Percentiles rank a stretch among this genome's conserved stretches.
phyloP scores from a whole-genome alignment of 1,140 invertebrate species.

The Reticulitermes speratus region DNA sequence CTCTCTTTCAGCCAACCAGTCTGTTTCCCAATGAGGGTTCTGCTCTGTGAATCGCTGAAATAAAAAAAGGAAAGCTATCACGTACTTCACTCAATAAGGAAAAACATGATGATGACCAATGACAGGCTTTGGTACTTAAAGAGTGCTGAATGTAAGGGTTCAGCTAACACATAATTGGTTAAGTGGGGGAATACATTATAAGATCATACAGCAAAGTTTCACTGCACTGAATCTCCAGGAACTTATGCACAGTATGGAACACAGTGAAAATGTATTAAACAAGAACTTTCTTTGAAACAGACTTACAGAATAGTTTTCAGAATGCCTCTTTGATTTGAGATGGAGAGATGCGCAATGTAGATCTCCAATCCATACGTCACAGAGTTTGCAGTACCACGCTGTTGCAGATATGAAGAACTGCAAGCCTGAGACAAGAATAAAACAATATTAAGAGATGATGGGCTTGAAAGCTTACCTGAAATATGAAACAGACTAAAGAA shows the following conservation, averaged over 20 bases:
- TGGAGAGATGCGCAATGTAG: slow-evolving; percentile 81
- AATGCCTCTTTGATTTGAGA: slow-evolving; percentile 73
- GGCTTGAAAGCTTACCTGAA: no score
- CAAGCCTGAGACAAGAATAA: slow-evolving; percentile 60
- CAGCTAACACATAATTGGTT: no score
- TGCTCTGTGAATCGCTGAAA: slow-evolving; percentile 72
- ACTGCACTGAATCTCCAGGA: no score
- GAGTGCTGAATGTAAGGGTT: no score
- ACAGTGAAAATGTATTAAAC: not conserved
- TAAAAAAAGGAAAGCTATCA: slow-evolving; percentile 34
- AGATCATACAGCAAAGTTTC: no score
- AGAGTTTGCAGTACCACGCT: slow-evolving; percentile 87
- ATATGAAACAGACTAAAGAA: no score
- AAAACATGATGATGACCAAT: slow-evolving; percentile 20
- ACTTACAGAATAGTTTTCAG: slow-evolving; percentile 74
- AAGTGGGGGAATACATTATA: no score
- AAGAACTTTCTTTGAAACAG: not conserved
- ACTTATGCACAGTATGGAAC: no score
- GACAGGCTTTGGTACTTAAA: not conserved
- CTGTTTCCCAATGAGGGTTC: slow-evolving; percentile 81
- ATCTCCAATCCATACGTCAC: slow-evolving; percentile 82
- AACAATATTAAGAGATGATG: slow-evolving; percentile 18
- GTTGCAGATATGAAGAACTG: slow-evolving; percentile 82
- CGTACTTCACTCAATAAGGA: not conserved
- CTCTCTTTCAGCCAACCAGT: slow-evolving; percentile 78